Evolutionary conservation across 2,113 vertebrate genomes (phyloP).

Genomic region (Rhipidura dahli): DNA sequence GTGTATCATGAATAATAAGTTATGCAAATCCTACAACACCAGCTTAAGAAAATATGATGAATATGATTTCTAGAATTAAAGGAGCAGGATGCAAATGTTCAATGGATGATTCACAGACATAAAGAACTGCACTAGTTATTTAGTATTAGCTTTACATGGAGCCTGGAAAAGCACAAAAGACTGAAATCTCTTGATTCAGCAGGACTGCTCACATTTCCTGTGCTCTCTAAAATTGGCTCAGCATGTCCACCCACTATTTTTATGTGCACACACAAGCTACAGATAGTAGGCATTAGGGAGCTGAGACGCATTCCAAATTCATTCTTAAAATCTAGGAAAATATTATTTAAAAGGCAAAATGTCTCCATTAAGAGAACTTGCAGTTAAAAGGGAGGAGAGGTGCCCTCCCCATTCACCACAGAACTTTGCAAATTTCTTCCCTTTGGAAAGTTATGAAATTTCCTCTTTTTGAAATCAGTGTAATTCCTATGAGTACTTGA

Average conservation of each 20-base stretch:
- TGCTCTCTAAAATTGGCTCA: not conserved
- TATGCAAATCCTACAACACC: not conserved
- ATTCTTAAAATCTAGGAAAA: not conserved
- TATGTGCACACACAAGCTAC: not conserved
- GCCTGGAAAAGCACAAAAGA: not conserved
- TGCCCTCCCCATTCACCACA: not conserved
- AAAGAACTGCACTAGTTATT: not conserved
- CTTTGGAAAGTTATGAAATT: not conserved
- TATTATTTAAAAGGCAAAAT: not conserved
- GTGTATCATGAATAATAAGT: not conserved
- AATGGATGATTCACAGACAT: not conserved
- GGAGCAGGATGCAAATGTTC: not conserved
- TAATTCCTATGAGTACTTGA: not conserved
- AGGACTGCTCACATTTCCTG: not conserved
- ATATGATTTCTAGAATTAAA: not conserved
- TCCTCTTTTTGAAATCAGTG: not conserved
- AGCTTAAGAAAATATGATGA: not conserved
- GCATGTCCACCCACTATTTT: not conserved
- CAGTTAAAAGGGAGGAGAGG: not conserved
- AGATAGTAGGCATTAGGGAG: not conserved
- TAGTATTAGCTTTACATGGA: not conserved
- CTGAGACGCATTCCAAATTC: fast-evolving
- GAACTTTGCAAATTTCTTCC: not conserved
- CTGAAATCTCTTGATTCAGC: not conserved
- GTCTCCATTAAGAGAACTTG: not conserved